These are phyloP conservation scores for Hylomyscus alleni DNA, from an alignment of 2,797 vertebrate species.

Conservation along the genomic window DNA sequence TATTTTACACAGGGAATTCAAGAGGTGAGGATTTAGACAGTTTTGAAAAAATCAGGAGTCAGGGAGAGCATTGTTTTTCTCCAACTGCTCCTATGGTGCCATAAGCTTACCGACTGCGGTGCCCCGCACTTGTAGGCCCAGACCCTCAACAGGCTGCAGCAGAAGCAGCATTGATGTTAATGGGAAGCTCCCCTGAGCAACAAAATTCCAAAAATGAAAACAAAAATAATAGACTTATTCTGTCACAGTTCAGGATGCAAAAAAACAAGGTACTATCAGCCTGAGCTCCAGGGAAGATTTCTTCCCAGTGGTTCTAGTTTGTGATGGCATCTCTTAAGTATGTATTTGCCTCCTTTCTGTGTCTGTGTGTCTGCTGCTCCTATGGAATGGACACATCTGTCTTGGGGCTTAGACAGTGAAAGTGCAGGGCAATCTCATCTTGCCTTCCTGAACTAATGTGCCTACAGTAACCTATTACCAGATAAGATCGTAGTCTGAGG, in stretches of 20 bases:
- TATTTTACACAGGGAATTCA: not conserved
- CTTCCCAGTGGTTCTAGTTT: not conserved
- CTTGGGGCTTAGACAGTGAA: not conserved
- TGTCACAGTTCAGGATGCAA: not conserved
- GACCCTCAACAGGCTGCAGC: not conserved
- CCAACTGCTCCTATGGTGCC: not conserved
- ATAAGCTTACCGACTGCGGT: not conserved
- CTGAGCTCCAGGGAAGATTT: not conserved
- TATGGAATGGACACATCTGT: not conserved
- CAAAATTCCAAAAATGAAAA: not conserved
- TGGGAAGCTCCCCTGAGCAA: not conserved
- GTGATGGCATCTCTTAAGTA: not conserved
- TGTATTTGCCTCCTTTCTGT: not conserved
- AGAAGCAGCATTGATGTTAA: not conserved
- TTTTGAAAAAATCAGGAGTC: not conserved
- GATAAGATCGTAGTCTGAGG: slow-evolving; percentile 16
- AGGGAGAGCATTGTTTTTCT: not conserved
- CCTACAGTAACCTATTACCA: slow-evolving; percentile 3
- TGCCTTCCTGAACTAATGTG: not conserved
- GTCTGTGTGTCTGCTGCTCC: not conserved
- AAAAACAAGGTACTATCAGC: not conserved
- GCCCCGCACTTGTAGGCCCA: not conserved
- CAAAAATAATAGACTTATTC: slow-evolving; percentile 26
- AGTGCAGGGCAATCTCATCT: slow-evolving; percentile 6
- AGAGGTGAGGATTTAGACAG: not conserved